These are phyloP conservation scores for Chaenogobius annularis DNA, from an alignment of 2,113 vertebrate species.

Conservation along the genomic window DNA sequence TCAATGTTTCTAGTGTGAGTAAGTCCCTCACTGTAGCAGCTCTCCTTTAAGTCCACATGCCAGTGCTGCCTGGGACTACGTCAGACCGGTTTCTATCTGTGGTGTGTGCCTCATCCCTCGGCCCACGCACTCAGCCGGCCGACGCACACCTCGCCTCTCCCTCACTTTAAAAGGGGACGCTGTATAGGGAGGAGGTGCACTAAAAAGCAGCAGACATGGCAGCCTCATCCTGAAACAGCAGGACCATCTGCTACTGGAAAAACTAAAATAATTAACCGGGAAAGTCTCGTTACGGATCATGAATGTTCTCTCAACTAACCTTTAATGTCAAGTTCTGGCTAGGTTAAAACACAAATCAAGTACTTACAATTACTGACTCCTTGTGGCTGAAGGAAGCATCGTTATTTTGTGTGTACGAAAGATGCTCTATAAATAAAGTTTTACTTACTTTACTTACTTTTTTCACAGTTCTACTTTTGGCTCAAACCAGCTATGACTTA, in stretches of 20 bases:
- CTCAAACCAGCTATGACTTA: too few relatives aligned
- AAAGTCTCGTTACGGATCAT: slow-evolving; percentile 2
- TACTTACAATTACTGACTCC: too few relatives aligned
- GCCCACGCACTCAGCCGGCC: slow-evolving; percentile 31
- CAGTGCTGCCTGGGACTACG: slow-evolving; percentile 35
- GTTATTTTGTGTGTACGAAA: too few relatives aligned
- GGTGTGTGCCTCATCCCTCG: slow-evolving; percentile 56
- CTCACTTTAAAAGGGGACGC: slow-evolving; percentile 16
- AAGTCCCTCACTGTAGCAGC: slow-evolving; percentile 29
- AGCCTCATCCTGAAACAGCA: slow-evolving; percentile 23
- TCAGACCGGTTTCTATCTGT: slow-evolving; percentile 58
- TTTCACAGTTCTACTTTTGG: too few relatives aligned
- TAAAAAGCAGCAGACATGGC: slow-evolving; percentile 27
- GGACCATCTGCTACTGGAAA: slow-evolving; percentile 35
- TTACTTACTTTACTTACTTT: too few relatives aligned
- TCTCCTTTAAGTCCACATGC: slow-evolving; percentile 51
- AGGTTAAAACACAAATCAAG: neutral
- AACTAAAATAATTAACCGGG: slow-evolving; percentile 35
- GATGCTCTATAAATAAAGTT: too few relatives aligned
- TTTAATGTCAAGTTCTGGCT: slow-evolving; percentile 1
- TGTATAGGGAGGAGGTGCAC: slow-evolving; percentile 7
- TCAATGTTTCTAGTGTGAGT: slow-evolving; percentile 38
- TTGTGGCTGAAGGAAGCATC: neutral
- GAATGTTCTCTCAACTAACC: slow-evolving; percentile 14
- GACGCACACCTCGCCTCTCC: slow-evolving; percentile 12